Evolutionary conservation across 2,113 vertebrate genomes (phyloP), one percentile per base, ranked within the genome.

Genomic region (Antechinus flavipes): DNA sequence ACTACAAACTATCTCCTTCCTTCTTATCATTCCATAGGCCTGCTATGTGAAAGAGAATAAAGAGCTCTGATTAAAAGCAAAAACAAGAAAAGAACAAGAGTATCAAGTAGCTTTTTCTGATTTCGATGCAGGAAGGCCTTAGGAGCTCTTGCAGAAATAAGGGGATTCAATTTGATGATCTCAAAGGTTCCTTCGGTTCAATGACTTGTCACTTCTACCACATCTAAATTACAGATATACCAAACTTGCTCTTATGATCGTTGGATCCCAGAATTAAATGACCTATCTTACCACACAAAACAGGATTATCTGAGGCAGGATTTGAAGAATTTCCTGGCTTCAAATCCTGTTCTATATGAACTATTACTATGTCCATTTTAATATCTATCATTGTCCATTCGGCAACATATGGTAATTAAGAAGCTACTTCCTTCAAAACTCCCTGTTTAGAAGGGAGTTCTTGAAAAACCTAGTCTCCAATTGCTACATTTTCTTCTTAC

Each of bases 291-390:
- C 10, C 35, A 42, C 8, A 42, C 25, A 90, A 2, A n/a, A 49
- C 0, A 4, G 2, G 23, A 46, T 5, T 5, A 1, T 2, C 30
- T 91, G 89, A 49, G 16, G 10, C 6, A 23, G 35, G 8, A 42
- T 35, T 50, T 30, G 52, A 50, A 35, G 46, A 2, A 0, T 5
- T 0, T 8, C 12, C 61, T 49, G 55, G 23, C 1, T 6, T 4
- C 0, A 2, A 2, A 11, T 0, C 35, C 24, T 2, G 23, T 52
- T 0, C 0, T 26, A 47, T 50, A 22, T 16, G 11, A 1, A 27
- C 30, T 7, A 54, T 0, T 47, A 16, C 1, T 9, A 16, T 2
- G 0, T 0, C 50, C 4, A 10, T 52, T 26, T 19, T n/a, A 47
- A 91, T 58, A 19, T 55, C 49, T 47, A 46, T 92, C 24, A 19